A percentile compares a stretch with the other conserved stretches of the same genome.
Evolutionary conservation across 2,113 vertebrate species (phyloP).

Genomic region (Nyctereutes procyonoides): DNA sequence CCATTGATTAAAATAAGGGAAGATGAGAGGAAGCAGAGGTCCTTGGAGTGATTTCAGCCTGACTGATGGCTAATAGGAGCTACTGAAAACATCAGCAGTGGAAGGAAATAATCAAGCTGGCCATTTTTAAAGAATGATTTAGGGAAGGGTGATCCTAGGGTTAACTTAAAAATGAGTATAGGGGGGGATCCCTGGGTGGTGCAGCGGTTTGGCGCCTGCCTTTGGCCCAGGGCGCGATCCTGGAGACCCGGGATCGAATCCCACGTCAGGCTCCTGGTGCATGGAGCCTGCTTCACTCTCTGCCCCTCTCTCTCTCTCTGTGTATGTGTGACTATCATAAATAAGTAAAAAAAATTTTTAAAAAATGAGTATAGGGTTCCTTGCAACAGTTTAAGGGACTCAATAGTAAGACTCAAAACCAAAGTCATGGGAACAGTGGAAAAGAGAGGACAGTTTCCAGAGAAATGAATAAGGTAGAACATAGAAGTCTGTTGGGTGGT

Average conservation of each 20-base stretch:
- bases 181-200: too few species aligned
- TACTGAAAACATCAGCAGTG: background rate
- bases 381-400: background rate
- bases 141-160: background rate
- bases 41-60: background rate
- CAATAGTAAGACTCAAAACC: background rate
- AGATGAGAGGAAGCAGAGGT: background rate
- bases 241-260: too few species aligned
- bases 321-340: too few species aligned
- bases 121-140: background rate
- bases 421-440: background rate
- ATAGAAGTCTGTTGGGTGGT: background rate
- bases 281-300: too few species aligned
- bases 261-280: too few species aligned
- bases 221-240: too few species aligned
- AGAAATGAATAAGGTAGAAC: background rate
- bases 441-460: background rate
- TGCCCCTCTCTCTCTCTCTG: too few species aligned
- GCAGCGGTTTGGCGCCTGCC: too few species aligned
- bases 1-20: background rate
- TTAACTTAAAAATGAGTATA: background rate
- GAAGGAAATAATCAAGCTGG: background rate
- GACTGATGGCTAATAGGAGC: background rate
- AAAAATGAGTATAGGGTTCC: background rate
- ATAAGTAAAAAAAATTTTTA: too few species aligned